phyloP scores from a whole-genome alignment of 2,113 vertebrate genomes.

The Microtus ochrogaster region DNA sequence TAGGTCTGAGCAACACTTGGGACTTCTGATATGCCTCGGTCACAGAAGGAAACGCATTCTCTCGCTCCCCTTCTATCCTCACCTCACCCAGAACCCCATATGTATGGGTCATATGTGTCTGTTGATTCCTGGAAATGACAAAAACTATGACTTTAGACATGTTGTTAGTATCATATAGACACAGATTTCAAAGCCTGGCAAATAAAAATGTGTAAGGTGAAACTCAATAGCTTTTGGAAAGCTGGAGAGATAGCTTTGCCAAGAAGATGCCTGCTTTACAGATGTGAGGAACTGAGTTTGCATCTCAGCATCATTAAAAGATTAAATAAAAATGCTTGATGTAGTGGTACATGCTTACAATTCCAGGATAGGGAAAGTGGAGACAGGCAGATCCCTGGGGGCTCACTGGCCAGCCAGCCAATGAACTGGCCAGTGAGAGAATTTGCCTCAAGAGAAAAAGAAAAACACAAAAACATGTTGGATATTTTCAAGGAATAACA shows the following conservation, averaged over 20 bases:
- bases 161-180: not conserved
- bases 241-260: not conserved
- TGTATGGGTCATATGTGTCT: not conserved
- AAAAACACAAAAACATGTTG: too few species aligned
- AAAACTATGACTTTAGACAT: not conserved
- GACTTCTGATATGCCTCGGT: not conserved
- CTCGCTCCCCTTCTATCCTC: not conserved
- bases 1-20: not conserved
- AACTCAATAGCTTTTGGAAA: not conserved
- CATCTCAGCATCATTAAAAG: not conserved
- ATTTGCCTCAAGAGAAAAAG: not conserved
- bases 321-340: not conserved
- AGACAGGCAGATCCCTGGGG: not conserved
- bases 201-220: not conserved
- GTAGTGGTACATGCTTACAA: not conserved
- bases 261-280: not conserved
- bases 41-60: not conserved
- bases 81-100: not conserved
- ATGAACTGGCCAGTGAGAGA: not conserved
- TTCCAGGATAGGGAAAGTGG: not conserved
- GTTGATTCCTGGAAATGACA: not conserved
- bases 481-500: not conserved
- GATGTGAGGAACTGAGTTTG: not conserved
- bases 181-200: constrained; percentile 21
- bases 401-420: not conserved